Conservation (phyloP, 37 sponge, comb jelly and placozoan species). For the Eunapius fragilis region DNA sequence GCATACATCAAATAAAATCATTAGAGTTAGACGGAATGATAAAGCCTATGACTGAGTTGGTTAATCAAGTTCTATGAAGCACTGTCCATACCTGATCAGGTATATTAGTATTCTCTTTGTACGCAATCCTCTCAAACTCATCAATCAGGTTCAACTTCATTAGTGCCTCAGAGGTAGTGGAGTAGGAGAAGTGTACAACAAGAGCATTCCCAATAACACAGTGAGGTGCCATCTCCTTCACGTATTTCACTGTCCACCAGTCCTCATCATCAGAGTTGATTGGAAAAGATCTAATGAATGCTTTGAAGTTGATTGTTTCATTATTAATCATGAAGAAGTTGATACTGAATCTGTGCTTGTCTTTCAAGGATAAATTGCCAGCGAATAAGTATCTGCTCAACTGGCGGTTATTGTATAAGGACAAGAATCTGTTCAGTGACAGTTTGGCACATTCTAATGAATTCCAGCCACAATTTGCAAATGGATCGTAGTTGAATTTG, state of each 20-base stretch:
- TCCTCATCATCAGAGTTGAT: not conserved
- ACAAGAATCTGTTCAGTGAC: not conserved
- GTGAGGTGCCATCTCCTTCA: not conserved
- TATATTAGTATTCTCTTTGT: not conserved
- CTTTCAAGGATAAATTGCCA: not conserved
- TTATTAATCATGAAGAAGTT: constrained; percentile 9
- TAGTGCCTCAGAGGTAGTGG: not conserved
- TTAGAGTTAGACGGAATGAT: no score
- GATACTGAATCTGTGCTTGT: not conserved
- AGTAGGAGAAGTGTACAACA: constrained; percentile 23
- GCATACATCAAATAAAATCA: no score
- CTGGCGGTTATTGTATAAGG: not conserved
- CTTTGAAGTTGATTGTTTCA: not conserved
- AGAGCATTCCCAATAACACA: constrained; percentile 1
- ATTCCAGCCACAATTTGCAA: constrained; percentile 14
- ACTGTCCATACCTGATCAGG: not conserved
- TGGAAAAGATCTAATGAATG: not conserved
- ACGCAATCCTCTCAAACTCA: not conserved
- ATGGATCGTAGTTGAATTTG: not conserved
- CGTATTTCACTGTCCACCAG: not conserved
- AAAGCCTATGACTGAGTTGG: not conserved
- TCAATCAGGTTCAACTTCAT: not conserved
- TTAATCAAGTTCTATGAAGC: no score
- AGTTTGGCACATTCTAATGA: not conserved
- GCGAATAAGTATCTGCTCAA: not conserved